Conservation (phyloP, 1,140 invertebrate genomes). For the Anagrus nilaparvatae region DNA sequence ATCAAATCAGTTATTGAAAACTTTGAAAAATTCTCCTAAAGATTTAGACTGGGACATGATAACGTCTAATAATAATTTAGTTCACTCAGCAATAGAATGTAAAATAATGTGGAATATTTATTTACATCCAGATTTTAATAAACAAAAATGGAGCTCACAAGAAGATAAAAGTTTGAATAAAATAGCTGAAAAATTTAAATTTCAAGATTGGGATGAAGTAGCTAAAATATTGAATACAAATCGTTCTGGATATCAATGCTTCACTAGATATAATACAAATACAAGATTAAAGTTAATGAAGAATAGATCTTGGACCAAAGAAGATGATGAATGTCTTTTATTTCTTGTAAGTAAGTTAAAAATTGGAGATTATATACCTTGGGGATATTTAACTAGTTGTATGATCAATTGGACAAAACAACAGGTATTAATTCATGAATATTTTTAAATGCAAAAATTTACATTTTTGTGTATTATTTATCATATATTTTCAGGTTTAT, state of each 20-base stretch:
- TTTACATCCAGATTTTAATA: conserved; percentile 53
- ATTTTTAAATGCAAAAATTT: too few relatives aligned
- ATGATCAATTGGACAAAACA: conserved; percentile 49
- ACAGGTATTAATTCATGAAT: too few relatives aligned
- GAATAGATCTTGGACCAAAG: conserved; percentile 41
- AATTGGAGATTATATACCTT: conserved; percentile 51
- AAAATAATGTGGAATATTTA: conserved; percentile 55
- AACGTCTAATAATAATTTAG: conserved; percentile 36
- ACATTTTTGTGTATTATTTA: too few relatives aligned
- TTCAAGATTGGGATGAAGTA: conserved; percentile 54
- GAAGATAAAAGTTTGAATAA: conserved; percentile 45
- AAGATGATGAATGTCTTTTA: conserved; percentile 48
- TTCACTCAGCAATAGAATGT: conserved; percentile 44
- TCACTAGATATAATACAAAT: conserved; percentile 49
- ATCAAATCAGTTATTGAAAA: conserved; percentile 15
- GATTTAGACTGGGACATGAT: conserved; percentile 23
- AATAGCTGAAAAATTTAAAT: conserved; percentile 37
- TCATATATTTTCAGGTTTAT: too few relatives aligned
- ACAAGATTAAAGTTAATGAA: conserved; percentile 22
- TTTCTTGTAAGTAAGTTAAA: conserved; percentile 44
- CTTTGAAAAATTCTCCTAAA: conserved; percentile 20
- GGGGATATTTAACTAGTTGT: conserved; percentile 47
- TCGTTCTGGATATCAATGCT: conserved; percentile 54
- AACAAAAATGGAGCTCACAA: conserved; percentile 43
- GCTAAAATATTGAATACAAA: conserved; percentile 43